Evolutionary conservation across 2,113 vertebrate species (phyloP), one percentile per base, ranked within the genome.

Genomic region (Hoplias malabaricus): DNA sequence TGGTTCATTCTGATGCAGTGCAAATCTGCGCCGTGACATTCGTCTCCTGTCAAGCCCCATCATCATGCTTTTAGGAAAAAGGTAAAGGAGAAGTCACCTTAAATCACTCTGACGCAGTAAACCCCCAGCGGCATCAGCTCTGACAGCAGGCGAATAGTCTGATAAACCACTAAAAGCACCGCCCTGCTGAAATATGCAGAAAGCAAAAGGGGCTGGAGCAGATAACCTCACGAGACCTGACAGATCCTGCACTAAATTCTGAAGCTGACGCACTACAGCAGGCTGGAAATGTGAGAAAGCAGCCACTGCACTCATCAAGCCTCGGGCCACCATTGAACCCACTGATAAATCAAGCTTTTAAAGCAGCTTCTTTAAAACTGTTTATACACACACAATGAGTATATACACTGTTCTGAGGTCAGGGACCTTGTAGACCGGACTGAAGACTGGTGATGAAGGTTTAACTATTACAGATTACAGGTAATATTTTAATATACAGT

Each of bases 161-260:
- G 29, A 61, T 62, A 63, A 59, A 61, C 48, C 59, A 4, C 56
- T 71, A 53, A 63, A 78, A 78, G 76, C 48, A 13, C 42, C 34
- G 13, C 72, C 12, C n/a, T 34, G 31, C n/a, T 78, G 68, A 70
- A 70, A 70, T 50, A 62, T 70, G 67, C 54, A 62, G 67, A 36
- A 70, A 34, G 19, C 31, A 27, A 50, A 38, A 21, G 34, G 59
- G 59, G 14, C 8, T 10, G 31, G 31, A 25, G 31, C 9, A 13
- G 33, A 36, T n/a, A 65, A 53, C 21, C 40, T 38, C 46, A 65
- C 34, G 21, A 63, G 59, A 65, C 62, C 42, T 53, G 43, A 63
- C 72, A 48, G 29, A 2, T 36, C 4, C 34, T 16, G 27, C 50
- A n/a, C n/a, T n/a, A 75, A 53, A 40, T 36, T 40, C 14, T 13